Evolutionary conservation across 2,797 vertebrate genomes (phyloP).

Genomic region (Leptodactylus fallax): DNA sequence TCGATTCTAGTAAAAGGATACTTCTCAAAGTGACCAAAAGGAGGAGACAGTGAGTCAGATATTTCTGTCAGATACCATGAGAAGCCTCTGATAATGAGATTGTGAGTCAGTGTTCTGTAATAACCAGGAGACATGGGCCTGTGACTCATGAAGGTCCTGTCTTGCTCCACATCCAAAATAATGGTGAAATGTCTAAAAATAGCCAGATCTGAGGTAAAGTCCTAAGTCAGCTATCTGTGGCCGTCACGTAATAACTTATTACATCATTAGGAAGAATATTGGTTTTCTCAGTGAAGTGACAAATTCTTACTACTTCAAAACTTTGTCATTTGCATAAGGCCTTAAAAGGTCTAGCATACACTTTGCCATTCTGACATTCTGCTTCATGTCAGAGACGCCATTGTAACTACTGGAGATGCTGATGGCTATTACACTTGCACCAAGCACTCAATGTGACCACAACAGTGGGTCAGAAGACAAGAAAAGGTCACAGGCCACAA

Average conservation of each 20-base stretch:
- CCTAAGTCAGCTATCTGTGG: neutral
- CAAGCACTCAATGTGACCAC: too few species aligned
- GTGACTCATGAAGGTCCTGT: neutral
- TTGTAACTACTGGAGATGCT: too few species aligned
- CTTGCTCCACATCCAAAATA: neutral
- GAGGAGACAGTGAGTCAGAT: slow-evolving; percentile 22
- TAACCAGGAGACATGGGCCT: neutral
- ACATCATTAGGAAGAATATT: neutral
- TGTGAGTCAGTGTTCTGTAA: neutral
- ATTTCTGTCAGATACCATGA: too few species aligned
- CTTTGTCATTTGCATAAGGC: too few species aligned
- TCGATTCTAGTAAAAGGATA: neutral
- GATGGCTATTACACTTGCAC: too few species aligned
- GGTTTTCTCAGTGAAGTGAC: neutral
- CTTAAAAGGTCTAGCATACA: neutral
- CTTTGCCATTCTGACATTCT: too few species aligned
- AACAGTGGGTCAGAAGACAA: too few species aligned
- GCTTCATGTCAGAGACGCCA: too few species aligned
- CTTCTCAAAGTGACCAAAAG: slow-evolving; percentile 20
- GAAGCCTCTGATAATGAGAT: neutral
- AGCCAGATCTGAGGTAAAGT: neutral
- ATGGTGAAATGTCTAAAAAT: neutral
- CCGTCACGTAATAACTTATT: neutral
- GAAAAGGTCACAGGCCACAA: too few species aligned
- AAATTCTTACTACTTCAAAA: neutral